Conservation (phyloP, 2,113 vertebrate genomes). For the Notarius quadriscutis region DNA sequence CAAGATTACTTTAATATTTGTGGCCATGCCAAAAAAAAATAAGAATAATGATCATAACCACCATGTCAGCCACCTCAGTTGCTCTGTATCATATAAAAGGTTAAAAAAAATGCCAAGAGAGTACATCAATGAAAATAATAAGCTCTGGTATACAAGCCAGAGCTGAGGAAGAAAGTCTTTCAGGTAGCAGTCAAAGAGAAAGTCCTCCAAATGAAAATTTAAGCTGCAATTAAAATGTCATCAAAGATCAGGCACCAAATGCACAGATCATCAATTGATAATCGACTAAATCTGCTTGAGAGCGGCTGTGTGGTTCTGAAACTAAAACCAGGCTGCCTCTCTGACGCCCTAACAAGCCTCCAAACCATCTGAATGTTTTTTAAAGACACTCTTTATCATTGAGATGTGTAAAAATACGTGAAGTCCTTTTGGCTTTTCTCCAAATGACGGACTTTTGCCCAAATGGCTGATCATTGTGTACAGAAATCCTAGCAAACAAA, state of each 20-base stretch:
- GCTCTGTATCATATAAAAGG: neutral
- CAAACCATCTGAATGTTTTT: constrained; percentile 22
- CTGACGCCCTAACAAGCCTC: constrained; percentile 12
- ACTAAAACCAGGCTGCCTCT: constrained; percentile 61
- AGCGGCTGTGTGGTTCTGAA: neutral
- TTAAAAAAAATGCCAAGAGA: constrained; percentile 5
- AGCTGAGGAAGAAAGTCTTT: constrained; percentile 22
- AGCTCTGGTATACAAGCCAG: neutral
- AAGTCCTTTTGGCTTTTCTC: constrained; percentile 44
- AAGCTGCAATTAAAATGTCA: constrained; percentile 57
- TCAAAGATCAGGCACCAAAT: constrained; percentile 46
- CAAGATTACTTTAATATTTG: neutral
- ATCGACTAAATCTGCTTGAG: constrained; percentile 37
- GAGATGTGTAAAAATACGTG: constrained; percentile 29
- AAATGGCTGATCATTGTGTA: constrained; percentile 48
- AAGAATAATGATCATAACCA: neutral
- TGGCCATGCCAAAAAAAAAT: neutral
- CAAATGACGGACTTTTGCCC: constrained; percentile 57
- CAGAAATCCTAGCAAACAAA: constrained; percentile 54
- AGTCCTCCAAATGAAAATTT: constrained; percentile 43
- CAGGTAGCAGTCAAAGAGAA: constrained; percentile 34
- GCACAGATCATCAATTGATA: constrained; percentile 50
- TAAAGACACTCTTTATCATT: neutral
- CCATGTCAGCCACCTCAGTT: neutral
- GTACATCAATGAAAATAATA: constrained; percentile 25